A percentile compares a stretch with the other conserved stretches of the same genome.
Evolutionary conservation across 1,140 invertebrate species (phyloP).

Genomic region (Drosophila bocki): DNA sequence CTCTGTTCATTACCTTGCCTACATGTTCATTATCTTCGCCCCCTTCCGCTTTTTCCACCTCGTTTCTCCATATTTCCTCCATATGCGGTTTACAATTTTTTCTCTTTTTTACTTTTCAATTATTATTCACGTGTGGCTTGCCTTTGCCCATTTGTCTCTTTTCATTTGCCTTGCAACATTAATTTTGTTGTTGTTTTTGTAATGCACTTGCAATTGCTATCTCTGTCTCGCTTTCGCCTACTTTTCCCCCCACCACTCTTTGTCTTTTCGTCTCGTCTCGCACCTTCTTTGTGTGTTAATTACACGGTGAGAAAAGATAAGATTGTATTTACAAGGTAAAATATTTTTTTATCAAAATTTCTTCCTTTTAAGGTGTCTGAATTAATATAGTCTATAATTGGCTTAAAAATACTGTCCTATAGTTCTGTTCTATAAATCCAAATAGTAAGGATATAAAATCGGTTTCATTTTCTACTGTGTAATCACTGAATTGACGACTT

Average conservation of each 20-base stretch:
- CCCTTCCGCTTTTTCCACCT: neutral
- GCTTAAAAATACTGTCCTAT: too few species aligned
- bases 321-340: neutral
- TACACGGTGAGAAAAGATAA: constrained; percentile 3
- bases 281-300: constrained; percentile 31
- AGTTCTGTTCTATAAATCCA: neutral
- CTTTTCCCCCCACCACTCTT: constrained; percentile 1
- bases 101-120: constrained; percentile 42
- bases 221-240: constrained; percentile 9
- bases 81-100: constrained; percentile 48
- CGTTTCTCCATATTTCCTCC: constrained; percentile 3
- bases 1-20: constrained; percentile 34
- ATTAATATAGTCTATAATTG: neutral
- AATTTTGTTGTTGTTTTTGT: constrained; percentile 40
- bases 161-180: constrained; percentile 39
- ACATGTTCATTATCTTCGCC: constrained; percentile 21
- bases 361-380: neutral
- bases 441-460: neutral
- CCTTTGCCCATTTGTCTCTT: constrained; percentile 46
- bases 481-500: constrained; percentile 1
- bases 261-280: constrained; percentile 19
- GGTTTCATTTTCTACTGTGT: neutral
- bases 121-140: constrained; percentile 60
- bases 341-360: neutral
- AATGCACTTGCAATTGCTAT: constrained; percentile 47